Evolutionary conservation across 1,140 invertebrate genomes (phyloP).

Genomic region (Druon quercuslanigerum): DNA sequence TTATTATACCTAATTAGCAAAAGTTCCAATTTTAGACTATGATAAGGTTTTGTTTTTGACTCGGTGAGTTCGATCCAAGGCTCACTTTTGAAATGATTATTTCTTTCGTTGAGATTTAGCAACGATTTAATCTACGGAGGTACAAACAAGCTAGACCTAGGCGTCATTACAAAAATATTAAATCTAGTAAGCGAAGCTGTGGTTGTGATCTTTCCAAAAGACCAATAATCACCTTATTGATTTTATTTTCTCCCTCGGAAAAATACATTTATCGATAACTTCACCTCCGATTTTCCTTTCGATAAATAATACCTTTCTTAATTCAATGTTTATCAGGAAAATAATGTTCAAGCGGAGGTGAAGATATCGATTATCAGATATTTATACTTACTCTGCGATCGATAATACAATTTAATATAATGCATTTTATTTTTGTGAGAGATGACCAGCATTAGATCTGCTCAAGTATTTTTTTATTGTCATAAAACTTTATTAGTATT

Average conservation of each 20-base stretch:
- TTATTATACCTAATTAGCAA: too few relatives aligned
- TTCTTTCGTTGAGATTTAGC: conserved; percentile 25
- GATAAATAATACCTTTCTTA: conserved; percentile 9
- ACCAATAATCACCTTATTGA: conserved; percentile 30
- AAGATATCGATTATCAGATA: not conserved
- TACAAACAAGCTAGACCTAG: conserved; percentile 69
- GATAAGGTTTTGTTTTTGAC: not conserved
- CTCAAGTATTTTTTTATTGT: conserved; percentile 51
- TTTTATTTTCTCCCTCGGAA: conserved; percentile 47
- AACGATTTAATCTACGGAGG: conserved; percentile 52
- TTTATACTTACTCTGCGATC: conserved; percentile 1
- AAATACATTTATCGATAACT: conserved; percentile 53
- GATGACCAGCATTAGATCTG: conserved; percentile 52
- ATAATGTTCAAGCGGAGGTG: conserved; percentile 3
- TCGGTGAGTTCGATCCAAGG: not conserved
- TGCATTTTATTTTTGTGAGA: conserved; percentile 38
- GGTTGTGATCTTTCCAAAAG: conserved; percentile 46
- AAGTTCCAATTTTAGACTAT: too few relatives aligned
- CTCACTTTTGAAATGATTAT: not conserved
- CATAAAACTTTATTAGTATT: conserved; percentile 48
- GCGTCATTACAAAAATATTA: conserved; percentile 76
- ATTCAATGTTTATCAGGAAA: not conserved
- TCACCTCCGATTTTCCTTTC: not conserved
- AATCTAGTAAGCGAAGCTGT: conserved; percentile 75
- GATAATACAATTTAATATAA: conserved; percentile 35